phyloP scores from a whole-genome alignment of 23 tunicate species.

The Styela clava region DNA sequence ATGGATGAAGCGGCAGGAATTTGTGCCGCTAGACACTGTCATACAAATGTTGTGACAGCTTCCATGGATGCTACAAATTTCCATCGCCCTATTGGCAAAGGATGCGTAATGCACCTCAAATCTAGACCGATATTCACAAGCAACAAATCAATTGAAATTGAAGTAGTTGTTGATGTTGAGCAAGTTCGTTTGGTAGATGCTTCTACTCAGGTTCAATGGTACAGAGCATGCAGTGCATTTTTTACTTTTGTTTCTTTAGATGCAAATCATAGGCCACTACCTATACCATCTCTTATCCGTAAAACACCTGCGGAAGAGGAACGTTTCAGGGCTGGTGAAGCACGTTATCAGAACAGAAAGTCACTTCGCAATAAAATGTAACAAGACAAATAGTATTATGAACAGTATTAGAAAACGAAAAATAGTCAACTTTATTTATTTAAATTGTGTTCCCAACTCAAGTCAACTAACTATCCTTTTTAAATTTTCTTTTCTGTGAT shows the following conservation, averaged over 20 bases:
- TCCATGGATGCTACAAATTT: slow-evolving; percentile 91
- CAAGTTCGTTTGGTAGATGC: slow-evolving; percentile 6
- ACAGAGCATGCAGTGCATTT: slow-evolving; percentile 56
- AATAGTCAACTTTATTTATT: no score
- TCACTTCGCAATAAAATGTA: slow-evolving; percentile 1
- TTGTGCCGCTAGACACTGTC: slow-evolving; percentile 82
- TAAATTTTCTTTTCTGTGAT: no score
- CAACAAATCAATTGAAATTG: slow-evolving; percentile 64
- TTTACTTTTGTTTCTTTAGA: slow-evolving; percentile 59
- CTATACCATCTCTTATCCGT: slow-evolving; percentile 37
- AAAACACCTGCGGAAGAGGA: slow-evolving; percentile 27
- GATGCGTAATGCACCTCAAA: slow-evolving; percentile 66
- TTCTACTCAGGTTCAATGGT: slow-evolving; percentile 6
- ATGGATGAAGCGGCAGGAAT: slow-evolving; percentile 98
- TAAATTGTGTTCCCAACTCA: no score
- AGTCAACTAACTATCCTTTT: no score
- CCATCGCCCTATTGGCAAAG: slow-evolving; percentile 58
- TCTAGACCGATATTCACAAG: slow-evolving; percentile 81
- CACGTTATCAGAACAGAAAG: slow-evolving; percentile 10
- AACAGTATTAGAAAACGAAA: no score
- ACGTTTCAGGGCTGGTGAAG: slow-evolving; percentile 26
- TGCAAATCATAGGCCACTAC: slow-evolving; percentile 27
- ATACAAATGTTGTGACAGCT: slow-evolving; percentile 75
- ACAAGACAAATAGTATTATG: no score
- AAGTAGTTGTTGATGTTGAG: slow-evolving; percentile 80